Evolutionary conservation across 2,888 invertebrate genomes (phyloP).

Genomic region (Phyllotreta cruciferae): DNA sequence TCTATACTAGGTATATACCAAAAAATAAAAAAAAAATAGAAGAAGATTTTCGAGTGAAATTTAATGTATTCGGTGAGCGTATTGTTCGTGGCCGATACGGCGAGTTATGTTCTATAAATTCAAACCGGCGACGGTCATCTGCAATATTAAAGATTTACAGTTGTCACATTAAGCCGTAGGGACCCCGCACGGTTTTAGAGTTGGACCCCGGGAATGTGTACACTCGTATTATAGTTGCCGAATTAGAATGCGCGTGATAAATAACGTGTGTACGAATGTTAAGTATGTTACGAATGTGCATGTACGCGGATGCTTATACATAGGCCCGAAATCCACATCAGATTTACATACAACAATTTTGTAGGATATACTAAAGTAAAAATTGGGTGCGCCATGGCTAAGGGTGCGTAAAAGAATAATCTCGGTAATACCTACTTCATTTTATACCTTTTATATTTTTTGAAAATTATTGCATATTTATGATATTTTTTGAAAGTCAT

Average conservation of each 20-base stretch:
- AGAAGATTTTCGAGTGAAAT: slow-evolving; percentile 41
- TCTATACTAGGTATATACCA: no score
- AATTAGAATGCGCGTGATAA: slow-evolving; percentile 48
- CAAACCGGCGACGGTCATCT: slow-evolving; percentile 42
- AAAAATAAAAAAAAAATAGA: not conserved
- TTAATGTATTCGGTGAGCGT: not conserved
- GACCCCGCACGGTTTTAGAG: slow-evolving; percentile 31
- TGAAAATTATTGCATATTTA: no score
- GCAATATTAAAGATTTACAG: slow-evolving; percentile 51
- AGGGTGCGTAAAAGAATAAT: no score
- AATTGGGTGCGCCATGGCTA: no score
- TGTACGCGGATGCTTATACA: no score
- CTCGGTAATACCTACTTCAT: no score
- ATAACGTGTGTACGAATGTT: slow-evolving; percentile 45
- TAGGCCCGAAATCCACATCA: no score
- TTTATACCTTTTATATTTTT: no score
- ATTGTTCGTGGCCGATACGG: slow-evolving; percentile 23
- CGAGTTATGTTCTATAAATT: slow-evolving; percentile 32
- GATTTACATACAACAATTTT: not conserved
- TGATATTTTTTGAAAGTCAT: no score
- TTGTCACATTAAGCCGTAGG: slow-evolving; percentile 51
- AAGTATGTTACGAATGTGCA: slow-evolving; percentile 43
- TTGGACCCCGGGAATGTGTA: slow-evolving; percentile 29
- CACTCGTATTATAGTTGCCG: slow-evolving; percentile 17
- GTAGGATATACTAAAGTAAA: no score